Evolutionary conservation across 2,888 invertebrate species (phyloP), one percentile per base, ranked within the genome.

Genomic region (Agrochola lychnidis): DNA sequence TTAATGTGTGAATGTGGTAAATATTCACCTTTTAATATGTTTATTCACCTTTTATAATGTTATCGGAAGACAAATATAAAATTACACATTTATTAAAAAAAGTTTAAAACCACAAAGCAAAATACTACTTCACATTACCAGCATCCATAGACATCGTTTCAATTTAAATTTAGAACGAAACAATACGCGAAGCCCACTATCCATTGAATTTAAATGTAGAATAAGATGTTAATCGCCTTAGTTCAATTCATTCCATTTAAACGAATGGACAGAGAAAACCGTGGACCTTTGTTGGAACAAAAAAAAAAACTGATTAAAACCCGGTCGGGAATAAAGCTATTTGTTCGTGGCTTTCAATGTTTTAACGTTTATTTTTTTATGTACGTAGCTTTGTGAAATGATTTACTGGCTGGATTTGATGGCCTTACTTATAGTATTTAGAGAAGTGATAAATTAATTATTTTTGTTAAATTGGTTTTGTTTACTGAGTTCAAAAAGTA

Each of bases 181-280:
- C 73, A 84, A 71, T 76, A 78, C 45, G 22, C 14, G n/a, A 66
- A 71, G 62, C 42, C 53, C 48, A 59, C 76, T 73, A 76, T 74
- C 62, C 56, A 73, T 72, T 71, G 83, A 79, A 85, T 82, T 73
- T 63, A 82, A 85, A 85, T 36, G 57, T 66, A 73, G 71, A 85
- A 85, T 73, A 82, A 85, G 76, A 85, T 85, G 84, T 79, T 79
- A 85, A 85, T 84, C 86, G 79, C 79, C 73, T 82, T 74, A 79
- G 64, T 69, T 78, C 36, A 72, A 85, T 82, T 84, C 70, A 72
- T 76, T 83, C 19, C 68, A 80, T 83, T 80, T 76, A 81, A 67
- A 64, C 53, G 78, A 72, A 68, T 48, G 45, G 42, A 72, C 77
- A 78, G 63, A 73, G 76, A 48, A 62, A 73, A 62, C 82, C 62